Conservation (phyloP, 2,797 vertebrate genomes). For the Diplodus sargus region DNA sequence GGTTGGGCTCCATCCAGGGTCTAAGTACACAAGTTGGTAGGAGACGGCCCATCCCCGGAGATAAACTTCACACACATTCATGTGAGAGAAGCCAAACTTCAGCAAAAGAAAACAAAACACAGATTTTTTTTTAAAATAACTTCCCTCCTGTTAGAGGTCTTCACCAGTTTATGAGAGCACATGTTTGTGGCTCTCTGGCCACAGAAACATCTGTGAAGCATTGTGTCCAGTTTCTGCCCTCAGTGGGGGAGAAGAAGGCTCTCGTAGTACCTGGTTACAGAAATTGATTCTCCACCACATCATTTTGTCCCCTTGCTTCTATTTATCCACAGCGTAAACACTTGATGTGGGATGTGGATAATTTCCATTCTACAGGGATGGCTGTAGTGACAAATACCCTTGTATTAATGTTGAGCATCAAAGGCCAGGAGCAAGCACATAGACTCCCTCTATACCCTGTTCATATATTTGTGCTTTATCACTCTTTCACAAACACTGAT, state of each 20-base stretch:
- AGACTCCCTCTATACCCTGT: slow-evolving; percentile 68
- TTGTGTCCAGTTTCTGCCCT: slow-evolving; percentile 77
- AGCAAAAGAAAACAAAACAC: slow-evolving; percentile 77
- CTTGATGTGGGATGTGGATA: slow-evolving; percentile 27
- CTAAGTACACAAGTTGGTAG: slow-evolving; percentile 67
- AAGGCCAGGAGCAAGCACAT: slow-evolving; percentile 50
- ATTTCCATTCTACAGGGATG: slow-evolving; percentile 47
- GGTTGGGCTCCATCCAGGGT: slow-evolving; percentile 57
- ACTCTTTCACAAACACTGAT: slow-evolving; percentile 53
- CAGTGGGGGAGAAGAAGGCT: slow-evolving; percentile 58
- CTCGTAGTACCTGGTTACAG: slow-evolving; percentile 63
- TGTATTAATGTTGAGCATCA: slow-evolving; percentile 36
- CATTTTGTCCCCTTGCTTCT: slow-evolving; percentile 45
- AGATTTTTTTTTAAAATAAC: slow-evolving; percentile 60
- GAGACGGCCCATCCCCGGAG: slow-evolving; percentile 62
- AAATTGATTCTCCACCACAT: slow-evolving; percentile 58
- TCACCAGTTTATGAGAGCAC: slow-evolving; percentile 78
- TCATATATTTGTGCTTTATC: slow-evolving; percentile 67
- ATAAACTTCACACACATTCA: slow-evolving; percentile 73
- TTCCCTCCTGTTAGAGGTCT: slow-evolving; percentile 75
- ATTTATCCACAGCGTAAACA: slow-evolving; percentile 62
- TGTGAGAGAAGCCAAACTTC: slow-evolving; percentile 66
- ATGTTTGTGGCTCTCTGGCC: slow-evolving; percentile 80
- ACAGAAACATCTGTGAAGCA: slow-evolving; percentile 82
- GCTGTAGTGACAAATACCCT: slow-evolving; percentile 51